These are phyloP conservation scores for Danio albolineatus DNA, from an alignment of 2,797 vertebrate species.

Conservation along the genomic window DNA sequence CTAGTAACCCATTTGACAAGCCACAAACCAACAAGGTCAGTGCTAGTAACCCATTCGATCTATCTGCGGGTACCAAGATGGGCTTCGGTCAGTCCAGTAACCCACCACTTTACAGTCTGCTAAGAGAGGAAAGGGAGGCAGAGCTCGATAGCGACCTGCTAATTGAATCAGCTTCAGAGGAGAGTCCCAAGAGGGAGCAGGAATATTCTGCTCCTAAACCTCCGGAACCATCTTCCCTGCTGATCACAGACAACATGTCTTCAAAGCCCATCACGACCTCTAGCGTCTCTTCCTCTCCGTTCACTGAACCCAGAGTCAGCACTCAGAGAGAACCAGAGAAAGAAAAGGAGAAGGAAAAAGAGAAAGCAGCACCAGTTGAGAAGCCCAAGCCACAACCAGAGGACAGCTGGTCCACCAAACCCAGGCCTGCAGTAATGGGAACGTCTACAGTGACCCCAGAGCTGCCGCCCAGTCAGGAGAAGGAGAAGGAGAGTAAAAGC, in stretches of 20 bases:
- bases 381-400: slow-evolving; percentile 61
- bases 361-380: slow-evolving; percentile 52
- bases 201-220: slow-evolving; percentile 85
- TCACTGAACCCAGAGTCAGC: slow-evolving; percentile 66
- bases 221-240: slow-evolving; percentile 74
- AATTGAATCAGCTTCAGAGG: slow-evolving; percentile 95
- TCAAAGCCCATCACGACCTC: slow-evolving; percentile 61
- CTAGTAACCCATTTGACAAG: slow-evolving; percentile 76
- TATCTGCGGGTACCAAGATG: slow-evolving; percentile 15
- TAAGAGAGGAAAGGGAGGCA: slow-evolving; percentile 95
- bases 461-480: slow-evolving; percentile 72
- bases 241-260: slow-evolving; percentile 65
- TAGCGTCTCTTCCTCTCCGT: slow-evolving; percentile 56
- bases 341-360: slow-evolving; percentile 43
- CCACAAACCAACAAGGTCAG: slow-evolving; percentile 81
- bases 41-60: slow-evolving; percentile 74
- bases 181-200: slow-evolving; percentile 96
- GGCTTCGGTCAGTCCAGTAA: slow-evolving; percentile 58
- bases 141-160: slow-evolving; percentile 98
- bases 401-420: slow-evolving; percentile 64
- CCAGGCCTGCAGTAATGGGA: slow-evolving; percentile 76
- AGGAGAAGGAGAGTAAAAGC: slow-evolving; percentile 57
- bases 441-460: slow-evolving; percentile 75
- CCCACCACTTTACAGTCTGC: slow-evolving; percentile 92
- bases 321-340: slow-evolving; percentile 64